These are phyloP conservation scores for Chaetorhynchus papuensis DNA, from an alignment of 2,113 vertebrate species.

Conservation along the genomic window DNA sequence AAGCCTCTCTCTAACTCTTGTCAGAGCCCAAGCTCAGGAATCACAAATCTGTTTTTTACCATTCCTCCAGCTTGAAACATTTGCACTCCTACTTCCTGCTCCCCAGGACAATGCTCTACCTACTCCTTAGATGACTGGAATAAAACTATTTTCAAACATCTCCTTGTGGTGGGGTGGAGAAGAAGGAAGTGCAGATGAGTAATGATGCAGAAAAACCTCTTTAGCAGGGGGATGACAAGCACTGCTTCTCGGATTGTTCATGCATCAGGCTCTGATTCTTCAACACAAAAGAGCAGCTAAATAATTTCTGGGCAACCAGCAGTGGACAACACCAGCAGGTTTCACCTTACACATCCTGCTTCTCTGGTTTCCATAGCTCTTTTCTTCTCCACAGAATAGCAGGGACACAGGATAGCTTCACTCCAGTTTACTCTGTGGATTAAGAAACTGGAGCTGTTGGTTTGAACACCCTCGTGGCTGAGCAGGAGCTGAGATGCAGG, in stretches of 20 bases:
- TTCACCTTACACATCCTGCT: neutral
- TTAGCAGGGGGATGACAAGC: neutral
- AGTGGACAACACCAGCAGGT: neutral
- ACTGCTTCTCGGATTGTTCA: neutral
- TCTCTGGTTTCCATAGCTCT: neutral
- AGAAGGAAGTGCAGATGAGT: neutral
- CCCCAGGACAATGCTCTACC: neutral
- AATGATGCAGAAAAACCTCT: neutral
- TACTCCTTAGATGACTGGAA: neutral
- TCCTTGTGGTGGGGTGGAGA: neutral
- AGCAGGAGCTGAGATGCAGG: neutral
- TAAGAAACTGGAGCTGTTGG: neutral
- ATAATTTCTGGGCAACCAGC: neutral
- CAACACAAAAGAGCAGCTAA: neutral
- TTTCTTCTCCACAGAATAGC: neutral
- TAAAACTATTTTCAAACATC: neutral
- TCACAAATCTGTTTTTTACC: rapidly evolving
- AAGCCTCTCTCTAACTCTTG: neutral
- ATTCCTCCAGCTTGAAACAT: neutral
- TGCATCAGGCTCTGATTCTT: neutral
- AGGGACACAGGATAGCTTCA: neutral
- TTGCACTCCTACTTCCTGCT: neutral
- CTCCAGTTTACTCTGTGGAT: neutral
- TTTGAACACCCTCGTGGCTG: neutral
- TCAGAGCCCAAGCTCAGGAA: neutral